A percentile compares a stretch with the other conserved stretches of the same genome.
These are phyloP conservation scores for Moxostoma hubbsi DNA, from an alignment of 2,797 vertebrate species.

Conservation along the genomic window DNA sequence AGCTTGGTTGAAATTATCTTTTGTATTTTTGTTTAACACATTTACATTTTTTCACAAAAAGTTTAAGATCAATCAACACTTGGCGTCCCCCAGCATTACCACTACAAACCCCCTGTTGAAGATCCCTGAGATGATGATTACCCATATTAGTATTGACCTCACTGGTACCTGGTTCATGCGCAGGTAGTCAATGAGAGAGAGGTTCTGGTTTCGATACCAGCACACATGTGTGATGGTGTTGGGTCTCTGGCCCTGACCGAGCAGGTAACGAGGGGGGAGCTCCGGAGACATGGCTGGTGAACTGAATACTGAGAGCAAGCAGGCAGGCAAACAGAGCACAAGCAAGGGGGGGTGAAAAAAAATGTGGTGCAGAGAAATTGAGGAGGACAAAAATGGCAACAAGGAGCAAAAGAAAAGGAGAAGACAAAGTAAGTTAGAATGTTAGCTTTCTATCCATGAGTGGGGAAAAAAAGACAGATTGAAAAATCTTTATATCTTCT, in stretches of 20 bases:
- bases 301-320: conserved; percentile 77
- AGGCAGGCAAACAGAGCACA: conserved; percentile 37
- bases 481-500: conserved; percentile 2
- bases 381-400: neutral
- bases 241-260: conserved; percentile 88
- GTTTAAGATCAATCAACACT: no score
- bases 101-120: no score
- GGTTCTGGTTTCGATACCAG: conserved; percentile 95
- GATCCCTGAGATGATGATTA: neutral
- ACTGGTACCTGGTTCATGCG: conserved; percentile 92
- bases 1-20: no score
- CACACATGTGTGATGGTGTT: conserved; percentile 96
- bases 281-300: conserved; percentile 85
- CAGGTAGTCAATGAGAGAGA: conserved; percentile 91
- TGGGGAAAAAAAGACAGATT: neutral
- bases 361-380: conserved; percentile 11
- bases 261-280: conserved; percentile 86
- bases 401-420: neutral
- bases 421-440: conserved; percentile 38
- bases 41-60: no score
- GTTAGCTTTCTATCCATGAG: conserved; percentile 26
- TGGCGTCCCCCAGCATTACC: no score
- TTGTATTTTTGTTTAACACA: no score
- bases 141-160: neutral
- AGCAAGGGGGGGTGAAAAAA: conserved; percentile 42